These are phyloP conservation scores for Lepetodrilus schrolli DNA, from an alignment of 2,888 invertebrate species.

Conservation along the genomic window DNA sequence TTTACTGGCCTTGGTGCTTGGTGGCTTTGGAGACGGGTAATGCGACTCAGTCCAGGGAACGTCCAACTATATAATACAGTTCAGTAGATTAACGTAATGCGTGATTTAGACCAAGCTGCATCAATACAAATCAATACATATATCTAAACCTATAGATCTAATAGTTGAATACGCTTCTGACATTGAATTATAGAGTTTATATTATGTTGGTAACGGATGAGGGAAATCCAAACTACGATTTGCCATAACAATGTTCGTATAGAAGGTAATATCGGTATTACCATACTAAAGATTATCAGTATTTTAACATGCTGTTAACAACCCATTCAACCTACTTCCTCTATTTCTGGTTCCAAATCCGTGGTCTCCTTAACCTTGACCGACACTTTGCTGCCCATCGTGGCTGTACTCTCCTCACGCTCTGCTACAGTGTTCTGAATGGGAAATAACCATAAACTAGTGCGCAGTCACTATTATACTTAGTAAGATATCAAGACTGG, in stretches of 20 bases:
- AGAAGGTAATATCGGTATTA: background rate
- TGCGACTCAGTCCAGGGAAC: constrained; percentile 30
- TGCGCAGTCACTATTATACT: too few relatives aligned
- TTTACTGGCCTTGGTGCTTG: background rate
- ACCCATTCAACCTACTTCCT: background rate
- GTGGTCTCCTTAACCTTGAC: background rate
- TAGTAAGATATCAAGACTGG: too few relatives aligned
- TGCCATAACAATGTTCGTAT: background rate
- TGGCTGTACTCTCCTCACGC: too few relatives aligned
- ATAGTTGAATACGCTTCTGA: too few relatives aligned
- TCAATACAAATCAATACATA: too few relatives aligned
- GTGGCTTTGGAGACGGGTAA: constrained; percentile 34
- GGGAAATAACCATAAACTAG: too few relatives aligned
- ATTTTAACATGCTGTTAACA: background rate
- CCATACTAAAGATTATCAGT: background rate
- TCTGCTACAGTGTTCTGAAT: too few relatives aligned
- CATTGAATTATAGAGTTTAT: too few relatives aligned
- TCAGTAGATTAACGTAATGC: background rate
- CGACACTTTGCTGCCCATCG: background rate
- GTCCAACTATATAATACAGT: constrained; percentile 30
- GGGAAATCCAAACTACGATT: background rate
- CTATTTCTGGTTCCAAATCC: constrained; percentile 24
- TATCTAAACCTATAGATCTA: too few relatives aligned
- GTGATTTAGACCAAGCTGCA: too few relatives aligned
- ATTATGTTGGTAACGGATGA: too few relatives aligned